phyloP scores from a whole-genome alignment of 2,888 invertebrate genomes.

The Agrochola lota region DNA sequence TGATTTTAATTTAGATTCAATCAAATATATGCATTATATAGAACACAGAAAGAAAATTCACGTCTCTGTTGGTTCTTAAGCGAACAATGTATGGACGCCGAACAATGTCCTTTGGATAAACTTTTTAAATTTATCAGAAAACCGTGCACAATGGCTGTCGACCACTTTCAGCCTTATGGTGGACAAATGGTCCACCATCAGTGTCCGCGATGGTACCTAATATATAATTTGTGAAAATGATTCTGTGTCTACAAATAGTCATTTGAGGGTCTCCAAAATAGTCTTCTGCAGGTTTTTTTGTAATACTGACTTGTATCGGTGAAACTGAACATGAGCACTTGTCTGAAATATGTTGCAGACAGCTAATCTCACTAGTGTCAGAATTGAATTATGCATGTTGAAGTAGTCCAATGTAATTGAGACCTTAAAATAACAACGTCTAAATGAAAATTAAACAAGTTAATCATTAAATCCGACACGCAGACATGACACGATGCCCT shows the following conservation, averaged over 20 bases:
- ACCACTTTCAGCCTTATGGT: no score
- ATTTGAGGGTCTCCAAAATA: background rate
- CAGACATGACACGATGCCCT: slow-evolving; percentile 73
- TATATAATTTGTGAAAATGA: background rate
- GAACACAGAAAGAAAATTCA: no score
- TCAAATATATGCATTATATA: no score
- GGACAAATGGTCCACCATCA: no score
- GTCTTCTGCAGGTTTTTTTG: background rate
- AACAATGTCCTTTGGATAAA: no score
- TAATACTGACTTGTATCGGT: background rate
- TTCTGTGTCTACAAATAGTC: background rate
- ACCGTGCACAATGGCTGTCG: no score
- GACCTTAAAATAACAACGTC: slow-evolving; percentile 31
- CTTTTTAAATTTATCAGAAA: background rate
- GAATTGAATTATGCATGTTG: slow-evolving; percentile 18
- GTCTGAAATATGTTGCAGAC: background rate
- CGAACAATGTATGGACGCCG: no score
- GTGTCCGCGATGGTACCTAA: background rate
- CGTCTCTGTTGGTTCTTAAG: no score
- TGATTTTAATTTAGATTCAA: no score
- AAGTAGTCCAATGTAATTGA: slow-evolving; percentile 13
- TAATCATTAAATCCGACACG: slow-evolving; percentile 49
- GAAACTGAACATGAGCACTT: background rate
- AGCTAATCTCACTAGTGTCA: background rate
- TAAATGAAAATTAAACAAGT: slow-evolving; percentile 43